Evolutionary conservation across 2,888 invertebrate genomes (phyloP).

Genomic region (Macaria liturata): DNA sequence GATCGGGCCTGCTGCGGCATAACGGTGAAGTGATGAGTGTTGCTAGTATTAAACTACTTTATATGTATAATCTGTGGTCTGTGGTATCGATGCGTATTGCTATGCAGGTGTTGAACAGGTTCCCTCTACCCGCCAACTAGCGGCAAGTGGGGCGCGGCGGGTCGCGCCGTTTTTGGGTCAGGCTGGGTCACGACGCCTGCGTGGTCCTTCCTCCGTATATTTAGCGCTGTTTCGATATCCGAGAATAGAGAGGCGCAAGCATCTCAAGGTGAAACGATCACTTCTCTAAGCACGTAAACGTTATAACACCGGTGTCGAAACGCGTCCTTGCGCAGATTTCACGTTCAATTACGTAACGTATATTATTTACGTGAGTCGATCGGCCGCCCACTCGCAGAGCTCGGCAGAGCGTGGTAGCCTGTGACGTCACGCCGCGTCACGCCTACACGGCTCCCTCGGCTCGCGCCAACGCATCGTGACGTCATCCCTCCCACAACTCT

Average conservation of each 20-base stretch:
- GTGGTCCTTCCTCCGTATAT: conserved; percentile 63
- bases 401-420: conserved; percentile 51
- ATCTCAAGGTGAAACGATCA: conserved; percentile 78
- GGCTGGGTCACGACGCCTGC: conserved; percentile 81
- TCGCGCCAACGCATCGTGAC: conserved; percentile 64
- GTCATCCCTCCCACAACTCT: conserved; percentile 56
- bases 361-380: conserved; percentile 64
- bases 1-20: conserved; percentile 31
- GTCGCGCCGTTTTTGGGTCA: conserved; percentile 78
- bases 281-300: conserved; percentile 77
- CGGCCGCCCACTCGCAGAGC: conserved; percentile 44
- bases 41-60: conserved; percentile 27
- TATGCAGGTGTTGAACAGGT: conserved; percentile 63
- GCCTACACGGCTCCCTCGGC: conserved; percentile 58
- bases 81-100: conserved; percentile 39
- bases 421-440: conserved; percentile 75
- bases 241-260: conserved; percentile 73
- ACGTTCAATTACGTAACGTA: conserved; percentile 73
- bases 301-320: conserved; percentile 76
- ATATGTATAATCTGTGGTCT: no score
- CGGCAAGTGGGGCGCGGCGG: conserved; percentile 62
- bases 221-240: conserved; percentile 68
- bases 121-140: conserved; percentile 72
- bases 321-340: conserved; percentile 77
- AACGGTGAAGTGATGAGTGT: conserved; percentile 53